These are phyloP conservation scores for Tangara arthus DNA, from an alignment of 2,797 vertebrate genomes.

Conservation along the genomic window DNA sequence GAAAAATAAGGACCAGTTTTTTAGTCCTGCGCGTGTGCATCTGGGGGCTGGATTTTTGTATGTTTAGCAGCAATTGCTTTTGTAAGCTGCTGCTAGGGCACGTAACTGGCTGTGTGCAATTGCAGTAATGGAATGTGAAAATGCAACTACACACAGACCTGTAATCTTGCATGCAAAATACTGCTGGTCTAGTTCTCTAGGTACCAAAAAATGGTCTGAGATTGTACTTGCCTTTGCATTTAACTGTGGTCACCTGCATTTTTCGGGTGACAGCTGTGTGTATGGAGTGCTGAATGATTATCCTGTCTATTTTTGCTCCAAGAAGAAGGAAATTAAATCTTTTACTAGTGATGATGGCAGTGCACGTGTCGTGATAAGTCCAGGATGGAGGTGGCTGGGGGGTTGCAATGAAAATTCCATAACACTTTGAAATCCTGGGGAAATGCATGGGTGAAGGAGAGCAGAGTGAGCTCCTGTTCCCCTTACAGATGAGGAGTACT, in stretches of 20 bases:
- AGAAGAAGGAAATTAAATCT: constrained; percentile 14
- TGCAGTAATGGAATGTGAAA: constrained; percentile 61
- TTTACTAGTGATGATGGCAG: neutral
- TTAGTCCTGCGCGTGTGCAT: constrained; percentile 5
- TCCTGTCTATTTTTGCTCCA: constrained; percentile 21
- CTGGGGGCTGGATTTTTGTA: constrained; percentile 47
- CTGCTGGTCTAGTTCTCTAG: constrained; percentile 23
- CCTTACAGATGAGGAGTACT: rapidly evolving
- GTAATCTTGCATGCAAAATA: constrained; percentile 61
- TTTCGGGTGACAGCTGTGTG: constrained; percentile 27
- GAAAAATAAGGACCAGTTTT: constrained; percentile 53
- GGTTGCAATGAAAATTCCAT: neutral
- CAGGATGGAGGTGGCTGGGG: neutral
- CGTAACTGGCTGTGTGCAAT: constrained; percentile 52
- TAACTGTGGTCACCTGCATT: constrained; percentile 3
- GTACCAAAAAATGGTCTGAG: constrained; percentile 54
- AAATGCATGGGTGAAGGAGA: neutral
- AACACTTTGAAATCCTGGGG: neutral
- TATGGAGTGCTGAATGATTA: neutral
- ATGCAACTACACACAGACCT: constrained; percentile 35
- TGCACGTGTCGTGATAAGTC: neutral
- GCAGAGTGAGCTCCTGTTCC: neutral
- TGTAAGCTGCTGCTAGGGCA: constrained; percentile 60
- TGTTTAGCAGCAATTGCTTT: constrained; percentile 57
- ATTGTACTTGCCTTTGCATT: neutral